Evolutionary conservation across 2,797 vertebrate genomes (phyloP), one percentile per base, ranked within the genome.

Genomic region (Halcyon smyrnensis): DNA sequence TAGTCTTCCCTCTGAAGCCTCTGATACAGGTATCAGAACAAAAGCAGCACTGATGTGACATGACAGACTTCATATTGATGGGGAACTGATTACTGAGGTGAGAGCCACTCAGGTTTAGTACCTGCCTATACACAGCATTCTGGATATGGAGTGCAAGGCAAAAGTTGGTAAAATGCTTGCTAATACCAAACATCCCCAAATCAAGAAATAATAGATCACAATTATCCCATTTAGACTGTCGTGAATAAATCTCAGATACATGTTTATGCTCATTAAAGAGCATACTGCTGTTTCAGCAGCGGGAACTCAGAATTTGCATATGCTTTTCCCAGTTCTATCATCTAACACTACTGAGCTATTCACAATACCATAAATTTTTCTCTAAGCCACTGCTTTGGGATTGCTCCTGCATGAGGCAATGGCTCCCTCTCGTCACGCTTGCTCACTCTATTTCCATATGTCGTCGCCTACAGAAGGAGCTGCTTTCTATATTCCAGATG

Each of bases 121-220:
- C 30, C 27, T 34, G 27, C 32, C 27, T 34, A n/a, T 1, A 28
- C 13, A 41, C 16, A 45, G 4, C 8, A 32, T 28, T 68, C 28
- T 32, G 45, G 37, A 7, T 25, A 65, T 0, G 14, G 1, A 65
- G 53, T 3, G 1, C 21, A 50, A 67, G 24, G 11, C 19, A 51
- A 2, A 63, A 53, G 8, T 67, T 87, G 2, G 1, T 50, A 53
- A 83, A 70, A 53, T 20, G 15, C 70, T 51, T 69, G 43, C 39
- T 28, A 75, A 65, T 36, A 81, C 6, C 54, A 71, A 89, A 50
- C 36, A 86, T 18, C 34, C 15, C 32, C 56, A 63, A 82, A 83
- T 17, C 21, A 68, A n/a, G 21, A 60, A 77, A 2, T 0, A 60
- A 37, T 3, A 36, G 53, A 60, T 57, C 8, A 45, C 13, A 65